Base-by-base conservation (phyloP, 2,797 vertebrate species). In the Pangasius djambal region DNA sequence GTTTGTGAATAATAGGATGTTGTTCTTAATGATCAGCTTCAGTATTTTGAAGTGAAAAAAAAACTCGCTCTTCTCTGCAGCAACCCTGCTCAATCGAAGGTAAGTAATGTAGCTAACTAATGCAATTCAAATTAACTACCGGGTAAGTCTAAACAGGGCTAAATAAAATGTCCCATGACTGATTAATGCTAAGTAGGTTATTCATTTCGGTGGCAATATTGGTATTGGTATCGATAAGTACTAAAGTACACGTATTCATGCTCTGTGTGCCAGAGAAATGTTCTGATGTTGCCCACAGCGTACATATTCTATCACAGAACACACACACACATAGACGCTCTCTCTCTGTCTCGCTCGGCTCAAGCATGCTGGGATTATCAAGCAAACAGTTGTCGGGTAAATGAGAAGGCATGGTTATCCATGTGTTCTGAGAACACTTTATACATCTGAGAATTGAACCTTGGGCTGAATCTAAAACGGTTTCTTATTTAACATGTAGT, bases 321-420 rank as follows among this genome's bases (percentile, higher is more conserved):
- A 78, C 48, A 31, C 16, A 4, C 63, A 69, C 50, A 69, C 44
- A 50, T 20, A 22, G 8, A 78, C 50, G 18, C 16, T 1, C 57
- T 65, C 20, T 69, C 59, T 48, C 5, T 75, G 16, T 44, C 7
- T 37, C 50, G 28, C 2, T 48, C 34, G 40, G 61, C 31, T 25
- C 37, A 22, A 48, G 9, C 16, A 55, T 87, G 37, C 79, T 59
- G 50, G 61, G 50, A 89, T 89, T 87, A 87, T 55, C 48, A 87
- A 22, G 81, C 44, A 84, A 84, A 78, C 28, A 63, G 34, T 61
- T 87, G 79, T 55, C 34, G 34, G 22, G 34, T 69, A 77, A 87
- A 83, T 59, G 28, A 57, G 34, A 67, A 48, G 59, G 55, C 59
- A 48, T 67, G 59, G 78, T 83, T 63, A 37, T 16, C 85, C 59